Conservation (phyloP, 1,140 invertebrate genomes). For the Scaptodrosophila lebanonensis region DNA sequence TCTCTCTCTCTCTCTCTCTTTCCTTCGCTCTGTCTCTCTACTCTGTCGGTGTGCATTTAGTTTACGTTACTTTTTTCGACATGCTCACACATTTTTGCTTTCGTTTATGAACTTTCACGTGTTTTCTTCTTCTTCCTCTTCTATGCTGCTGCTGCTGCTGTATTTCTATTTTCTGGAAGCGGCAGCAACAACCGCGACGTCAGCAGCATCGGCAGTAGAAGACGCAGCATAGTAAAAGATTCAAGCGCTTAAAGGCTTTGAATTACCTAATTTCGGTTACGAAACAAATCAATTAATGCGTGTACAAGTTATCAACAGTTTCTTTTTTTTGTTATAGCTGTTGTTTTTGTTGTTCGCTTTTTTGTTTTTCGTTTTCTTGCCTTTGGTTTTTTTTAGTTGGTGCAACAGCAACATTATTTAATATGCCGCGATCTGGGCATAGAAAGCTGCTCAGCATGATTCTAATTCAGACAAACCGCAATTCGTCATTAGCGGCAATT, state of each 20-base stretch:
- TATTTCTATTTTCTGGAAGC: too few species aligned
- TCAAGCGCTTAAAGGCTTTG: constrained; percentile 61
- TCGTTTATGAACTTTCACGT: constrained; percentile 70
- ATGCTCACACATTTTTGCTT: constrained; percentile 61
- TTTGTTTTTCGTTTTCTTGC: too few species aligned
- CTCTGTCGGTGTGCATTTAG: constrained; percentile 19
- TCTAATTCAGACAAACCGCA: too few species aligned
- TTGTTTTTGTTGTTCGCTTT: too few species aligned
- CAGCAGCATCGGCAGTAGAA: constrained; percentile 17
- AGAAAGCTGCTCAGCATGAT: too few species aligned
- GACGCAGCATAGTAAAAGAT: constrained; percentile 36
- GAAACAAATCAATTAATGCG: constrained; percentile 72
- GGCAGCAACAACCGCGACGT: too few species aligned
- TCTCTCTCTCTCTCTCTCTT: constrained; percentile 7
- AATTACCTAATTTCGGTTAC: constrained; percentile 72
- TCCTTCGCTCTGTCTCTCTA: too few species aligned
- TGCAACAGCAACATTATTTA: too few species aligned
- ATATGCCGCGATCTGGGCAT: too few species aligned
- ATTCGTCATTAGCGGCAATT: too few species aligned
- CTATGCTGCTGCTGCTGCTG: not conserved
- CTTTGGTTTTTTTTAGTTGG: too few species aligned
- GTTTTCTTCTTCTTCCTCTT: constrained; percentile 28
- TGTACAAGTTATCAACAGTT: constrained; percentile 13
- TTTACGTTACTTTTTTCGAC: constrained; percentile 38
- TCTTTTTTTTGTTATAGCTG: too few species aligned